Percentiles rank a stretch among this genome's conserved stretches.
Conservation (phyloP, 2,113 vertebrate genomes). For the Chinchilla lanigera region DNA sequence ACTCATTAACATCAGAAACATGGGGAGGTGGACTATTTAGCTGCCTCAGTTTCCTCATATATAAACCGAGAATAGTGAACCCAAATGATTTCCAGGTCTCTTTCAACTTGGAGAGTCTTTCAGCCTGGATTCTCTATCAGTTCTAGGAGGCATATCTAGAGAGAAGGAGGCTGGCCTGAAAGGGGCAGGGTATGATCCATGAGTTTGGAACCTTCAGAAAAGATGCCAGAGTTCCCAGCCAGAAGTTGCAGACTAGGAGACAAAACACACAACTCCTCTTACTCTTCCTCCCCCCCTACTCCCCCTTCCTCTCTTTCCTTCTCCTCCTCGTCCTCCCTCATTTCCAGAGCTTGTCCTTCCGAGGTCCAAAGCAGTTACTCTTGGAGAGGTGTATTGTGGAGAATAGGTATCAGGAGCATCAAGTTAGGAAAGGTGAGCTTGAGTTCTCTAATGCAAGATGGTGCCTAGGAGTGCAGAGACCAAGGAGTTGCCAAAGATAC, state of each 20-base stretch:
- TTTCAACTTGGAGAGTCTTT: background rate
- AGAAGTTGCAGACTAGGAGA: background rate
- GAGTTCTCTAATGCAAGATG: background rate
- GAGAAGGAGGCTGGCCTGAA: background rate
- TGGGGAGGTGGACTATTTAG: background rate
- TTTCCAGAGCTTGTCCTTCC: background rate
- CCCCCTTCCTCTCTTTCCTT: background rate
- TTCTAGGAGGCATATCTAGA: background rate
- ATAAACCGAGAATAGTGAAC: background rate
- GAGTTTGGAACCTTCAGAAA: slow-evolving; percentile 2
- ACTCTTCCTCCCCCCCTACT: background rate
- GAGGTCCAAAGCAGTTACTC: background rate
- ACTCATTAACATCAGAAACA: background rate
- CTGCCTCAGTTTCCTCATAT: slow-evolving; percentile 51
- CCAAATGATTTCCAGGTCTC: background rate
- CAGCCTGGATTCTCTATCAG: background rate
- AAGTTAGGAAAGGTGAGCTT: background rate
- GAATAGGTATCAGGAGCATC: background rate
- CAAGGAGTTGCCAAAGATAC: background rate
- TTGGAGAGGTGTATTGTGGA: background rate
- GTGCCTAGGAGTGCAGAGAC: background rate
- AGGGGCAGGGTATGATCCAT: background rate
- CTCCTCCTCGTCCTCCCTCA: background rate
- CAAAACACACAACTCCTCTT: background rate
- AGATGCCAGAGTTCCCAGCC: background rate